Base-by-base conservation (phyloP, 2,797 vertebrate species). In the Eutrigla gurnardus region DNA sequence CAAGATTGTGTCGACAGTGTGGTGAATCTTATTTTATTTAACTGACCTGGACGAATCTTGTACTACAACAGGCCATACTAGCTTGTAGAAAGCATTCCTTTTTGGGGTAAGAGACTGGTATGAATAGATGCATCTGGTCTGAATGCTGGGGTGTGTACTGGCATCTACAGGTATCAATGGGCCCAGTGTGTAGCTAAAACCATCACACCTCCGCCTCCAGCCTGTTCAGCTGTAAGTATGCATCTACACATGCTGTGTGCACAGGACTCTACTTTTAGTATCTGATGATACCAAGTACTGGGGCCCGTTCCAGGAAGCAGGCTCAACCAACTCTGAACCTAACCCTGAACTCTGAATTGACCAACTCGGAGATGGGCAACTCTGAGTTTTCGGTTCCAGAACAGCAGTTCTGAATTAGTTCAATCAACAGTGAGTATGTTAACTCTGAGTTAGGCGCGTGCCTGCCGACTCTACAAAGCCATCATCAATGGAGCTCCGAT, bases 111-210 rank as follows among this genome's bases (percentile, higher is more conserved):
- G 58, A 65, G 40, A 35, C 0, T 4, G 49, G 36, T 14, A 35
- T 73, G 0, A 80, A 66, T 35, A 60, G n/a, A 46, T 11, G 46
- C 8, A 59, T 54, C 49, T 55, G 64, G 40, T 32, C 7, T 82
- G 68, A 86, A 79, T 70, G 76, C 46, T 49, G 40, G 64, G 25
- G 8, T 70, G 67, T 80, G 37, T 33, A 50, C 46, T 8, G 40
- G 43, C 4, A 54, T 36, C 39, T 37, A 1, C 52, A 73, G 43
- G 73, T 58, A 84, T 91, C 63, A 91, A 91, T 88, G 75, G 78
- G 32, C 35, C 71, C 46, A 77, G 76, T 91, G 85, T 89, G 8
- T 11, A 33, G 17, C 65, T 46, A 4, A 49, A 78, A 59, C 45
- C 49, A 42, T 5, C 15, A 9, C 70, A 59, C 64, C 78, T 59